Evolutionary conservation across 1,140 invertebrate species (phyloP), one percentile per base, ranked within the genome.

Genomic region (Tyrophagus putrescentiae): DNA sequence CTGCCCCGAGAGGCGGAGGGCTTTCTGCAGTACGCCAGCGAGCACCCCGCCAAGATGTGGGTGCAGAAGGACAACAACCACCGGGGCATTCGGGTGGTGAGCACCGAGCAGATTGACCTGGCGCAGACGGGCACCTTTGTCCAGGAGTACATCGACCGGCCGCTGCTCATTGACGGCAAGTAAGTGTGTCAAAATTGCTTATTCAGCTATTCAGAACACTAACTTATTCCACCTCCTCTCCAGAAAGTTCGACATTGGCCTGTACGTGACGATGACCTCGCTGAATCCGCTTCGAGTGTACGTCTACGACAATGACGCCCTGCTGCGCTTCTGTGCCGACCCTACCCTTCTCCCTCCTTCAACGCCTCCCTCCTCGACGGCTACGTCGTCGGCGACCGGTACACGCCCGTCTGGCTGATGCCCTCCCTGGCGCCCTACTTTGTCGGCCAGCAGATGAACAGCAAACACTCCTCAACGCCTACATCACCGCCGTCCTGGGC

Each of bases 171-270:
- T 57, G 74, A 77, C 70, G 68, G 69, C 58, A 71, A 69, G 73
- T 74, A 62, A 64, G 64, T 36, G 32, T 23, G 36, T 13, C n/a
- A 13, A 44, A 0, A 21, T 28, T 41, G 36, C 31, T 6, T 34
- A 42, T 31, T 33, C 18, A 45, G 9, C 42, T 31, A 27, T 25
- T 53, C 27, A 48, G 4, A 34, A 25, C 56, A 28, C 41, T 50
- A 34, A 23, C 27, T 48, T 34, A 27, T 28, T 86, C 21, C 77
- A 58, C 13, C 39, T 50, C 53, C 39, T 60, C 60, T 72, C 86
- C 16, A 79, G 90, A 3, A 96, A 95, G 74, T 98, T 98, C 75
- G 93, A 98, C 70, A 89, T 98, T 70, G 93, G 93, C 18, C 80
- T 97, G 21, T 98, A 98, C 72, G 87, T 87, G 0, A 83, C 87